Conservation (phyloP, 1,140 invertebrate genomes). For the Listronotus bonariensis region DNA sequence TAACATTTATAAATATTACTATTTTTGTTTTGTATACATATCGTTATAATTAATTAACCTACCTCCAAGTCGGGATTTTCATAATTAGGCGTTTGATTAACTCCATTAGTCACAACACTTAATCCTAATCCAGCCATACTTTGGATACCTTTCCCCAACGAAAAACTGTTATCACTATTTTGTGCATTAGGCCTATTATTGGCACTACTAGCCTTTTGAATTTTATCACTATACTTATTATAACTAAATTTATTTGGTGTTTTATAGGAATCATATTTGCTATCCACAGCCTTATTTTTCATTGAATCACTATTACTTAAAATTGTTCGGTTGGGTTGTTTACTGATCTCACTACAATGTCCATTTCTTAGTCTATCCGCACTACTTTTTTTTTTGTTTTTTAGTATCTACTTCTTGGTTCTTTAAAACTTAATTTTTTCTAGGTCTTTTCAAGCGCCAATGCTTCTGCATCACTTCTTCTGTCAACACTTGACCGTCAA, state of each 20-base stretch:
- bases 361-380: constrained; percentile 6
- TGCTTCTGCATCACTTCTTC: constrained; percentile 53
- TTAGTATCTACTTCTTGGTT: constrained; percentile 75
- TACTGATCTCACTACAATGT: constrained; percentile 1
- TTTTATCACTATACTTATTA: constrained; percentile 4
- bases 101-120: constrained; percentile 34
- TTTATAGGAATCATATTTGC: background rate
- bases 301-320: constrained; percentile 15
- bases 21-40: too few species aligned
- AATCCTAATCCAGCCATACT: constrained; percentile 29
- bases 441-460: constrained; percentile 67
- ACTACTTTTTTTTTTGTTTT: constrained; percentile 9
- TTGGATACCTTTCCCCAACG: constrained; percentile 29
- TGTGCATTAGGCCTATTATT: background rate
- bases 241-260: background rate
- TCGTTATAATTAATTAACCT: constrained; percentile 5
- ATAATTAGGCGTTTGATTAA: constrained; percentile 37
- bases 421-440: constrained; percentile 84
- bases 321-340: background rate
- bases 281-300: constrained; percentile 17
- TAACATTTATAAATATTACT: too few species aligned
- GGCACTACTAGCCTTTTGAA: background rate
- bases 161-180: constrained; percentile 12
- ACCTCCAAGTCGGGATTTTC: constrained; percentile 53
- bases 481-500: constrained; percentile 52